phyloP scores from a whole-genome alignment of 2,113 vertebrate species.

The Callithrix jacchus region DNA sequence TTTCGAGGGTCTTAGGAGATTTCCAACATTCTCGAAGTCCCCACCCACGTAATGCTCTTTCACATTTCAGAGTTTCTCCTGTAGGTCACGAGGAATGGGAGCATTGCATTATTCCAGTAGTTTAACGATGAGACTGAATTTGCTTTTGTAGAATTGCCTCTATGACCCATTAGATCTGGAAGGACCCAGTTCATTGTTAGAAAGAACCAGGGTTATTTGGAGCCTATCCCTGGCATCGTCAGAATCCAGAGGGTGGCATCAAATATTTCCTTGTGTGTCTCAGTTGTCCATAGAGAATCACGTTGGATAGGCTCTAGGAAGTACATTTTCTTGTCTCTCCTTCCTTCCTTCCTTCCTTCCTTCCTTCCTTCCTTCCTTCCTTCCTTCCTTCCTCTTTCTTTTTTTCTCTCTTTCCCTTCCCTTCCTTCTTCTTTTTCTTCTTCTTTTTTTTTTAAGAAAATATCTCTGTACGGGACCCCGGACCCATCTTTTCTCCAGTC shows the following conservation, averaged over 20 bases:
- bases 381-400: not conserved
- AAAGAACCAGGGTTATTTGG: not conserved
- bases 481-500: not conserved
- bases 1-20: not conserved
- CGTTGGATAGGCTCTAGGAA: not conserved
- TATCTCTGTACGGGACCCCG: not conserved
- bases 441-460: not conserved
- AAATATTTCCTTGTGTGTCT: not conserved
- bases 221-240: not conserved
- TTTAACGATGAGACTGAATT: not conserved
- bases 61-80: not conserved
- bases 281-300: not conserved
- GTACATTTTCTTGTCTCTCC: not conserved
- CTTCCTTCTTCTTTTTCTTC: no score
- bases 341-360: not conserved
- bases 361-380: no score
- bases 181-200: not conserved
- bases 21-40: not conserved
- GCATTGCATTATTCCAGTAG: not conserved
- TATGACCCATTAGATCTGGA: not conserved
- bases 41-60: not conserved
- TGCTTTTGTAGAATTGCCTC: not conserved
- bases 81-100: not conserved
- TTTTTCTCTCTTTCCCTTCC: fast-evolving
- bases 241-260: not conserved